Percentiles rank a stretch among this genome's conserved stretches.
phyloP scores from a whole-genome alignment of 1,140 invertebrate species.

The Drosophila insularis region DNA sequence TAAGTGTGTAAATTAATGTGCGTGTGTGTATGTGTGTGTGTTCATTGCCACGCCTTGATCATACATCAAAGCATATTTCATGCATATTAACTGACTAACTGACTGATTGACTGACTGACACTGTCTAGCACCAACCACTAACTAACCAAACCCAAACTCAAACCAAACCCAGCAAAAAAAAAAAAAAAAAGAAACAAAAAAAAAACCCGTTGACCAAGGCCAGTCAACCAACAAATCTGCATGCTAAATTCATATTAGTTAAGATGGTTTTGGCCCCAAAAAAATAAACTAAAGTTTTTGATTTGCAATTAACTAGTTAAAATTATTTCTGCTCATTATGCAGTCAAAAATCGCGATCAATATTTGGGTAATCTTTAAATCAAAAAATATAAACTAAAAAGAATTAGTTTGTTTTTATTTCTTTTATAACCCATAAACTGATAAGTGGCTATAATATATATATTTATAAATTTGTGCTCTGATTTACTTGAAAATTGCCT shows the following conservation, averaged over 20 bases:
- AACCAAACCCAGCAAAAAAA: slow-evolving; percentile 15
- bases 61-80: slow-evolving; percentile 25
- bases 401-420: no score
- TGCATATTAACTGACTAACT: slow-evolving; percentile 42
- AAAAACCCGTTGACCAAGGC: slow-evolving; percentile 54
- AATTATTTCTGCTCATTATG: background rate
- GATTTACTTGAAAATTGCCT: no score
- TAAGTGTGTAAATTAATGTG: background rate
- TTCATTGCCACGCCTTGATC: slow-evolving; percentile 41
- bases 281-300: background rate
- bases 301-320: background rate
- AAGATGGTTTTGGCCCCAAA: slow-evolving; percentile 5
- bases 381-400: no score
- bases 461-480: no score
- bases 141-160: slow-evolving; percentile 4
- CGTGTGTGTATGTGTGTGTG: background rate
- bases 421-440: no score
- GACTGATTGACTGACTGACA: slow-evolving; percentile 27
- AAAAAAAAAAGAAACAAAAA: background rate
- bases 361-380: no score
- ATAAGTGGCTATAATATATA: no score
- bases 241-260: slow-evolving; percentile 43
- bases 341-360: background rate
- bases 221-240: slow-evolving; percentile 51
- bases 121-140: slow-evolving; percentile 8